Percentiles rank a stretch among this genome's conserved stretches.
Evolutionary conservation across 2,888 invertebrate genomes (phyloP).

Genomic region (Dusona sp.): DNA sequence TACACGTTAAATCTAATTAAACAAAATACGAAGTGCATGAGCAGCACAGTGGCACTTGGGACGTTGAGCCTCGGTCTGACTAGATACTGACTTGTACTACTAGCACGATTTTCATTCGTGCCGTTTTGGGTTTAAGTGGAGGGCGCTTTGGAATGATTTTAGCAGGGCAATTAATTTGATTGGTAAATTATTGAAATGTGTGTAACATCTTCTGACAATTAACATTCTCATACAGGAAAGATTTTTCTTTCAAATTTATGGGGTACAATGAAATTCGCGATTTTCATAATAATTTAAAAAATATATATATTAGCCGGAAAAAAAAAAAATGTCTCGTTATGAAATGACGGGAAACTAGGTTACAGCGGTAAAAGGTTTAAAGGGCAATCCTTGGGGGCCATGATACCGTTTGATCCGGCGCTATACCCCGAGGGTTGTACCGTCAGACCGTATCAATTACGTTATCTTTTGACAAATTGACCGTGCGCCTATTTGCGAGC

Average conservation of each 20-base stretch:
- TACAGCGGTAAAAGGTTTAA: constrained; percentile 34
- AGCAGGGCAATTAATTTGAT: neutral
- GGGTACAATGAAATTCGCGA: neutral
- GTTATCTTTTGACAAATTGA: constrained; percentile 68
- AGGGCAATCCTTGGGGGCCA: constrained; percentile 18
- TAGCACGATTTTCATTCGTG: constrained; percentile 34
- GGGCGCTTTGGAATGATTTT: constrained; percentile 7
- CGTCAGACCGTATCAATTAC: constrained; percentile 63
- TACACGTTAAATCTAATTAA: constrained; percentile 68
- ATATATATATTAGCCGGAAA: neutral
- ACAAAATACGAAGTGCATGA: constrained; percentile 62
- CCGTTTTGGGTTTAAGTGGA: neutral
- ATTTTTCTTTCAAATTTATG: neutral
- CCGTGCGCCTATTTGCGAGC: constrained; percentile 49
- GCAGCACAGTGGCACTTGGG: constrained; percentile 4
- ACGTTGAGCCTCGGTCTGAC: constrained; percentile 38
- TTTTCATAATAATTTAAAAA: neutral
- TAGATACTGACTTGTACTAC: constrained; percentile 38
- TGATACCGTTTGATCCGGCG: constrained; percentile 49
- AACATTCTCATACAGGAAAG: too few species aligned
- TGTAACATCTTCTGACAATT: too few species aligned
- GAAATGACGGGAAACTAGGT: constrained; percentile 31
- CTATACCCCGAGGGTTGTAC: constrained; percentile 50
- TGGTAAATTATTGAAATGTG: neutral
- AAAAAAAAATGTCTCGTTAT: neutral